Conservation (phyloP, 2,888 invertebrate species). For the Melangyna quadrimaculata region DNA sequence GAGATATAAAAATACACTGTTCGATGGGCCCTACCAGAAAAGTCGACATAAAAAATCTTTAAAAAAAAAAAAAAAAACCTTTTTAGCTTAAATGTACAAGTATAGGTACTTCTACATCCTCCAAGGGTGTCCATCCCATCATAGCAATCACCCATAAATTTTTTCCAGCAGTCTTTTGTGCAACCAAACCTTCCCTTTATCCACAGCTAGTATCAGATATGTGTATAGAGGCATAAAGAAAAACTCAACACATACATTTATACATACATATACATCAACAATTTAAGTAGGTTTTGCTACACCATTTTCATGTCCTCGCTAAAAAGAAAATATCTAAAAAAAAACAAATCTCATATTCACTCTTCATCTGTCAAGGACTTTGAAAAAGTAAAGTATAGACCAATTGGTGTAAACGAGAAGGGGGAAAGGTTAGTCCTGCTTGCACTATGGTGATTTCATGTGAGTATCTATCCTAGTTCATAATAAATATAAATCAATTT, state of each 20-base stretch:
- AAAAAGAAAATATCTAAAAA: slow-evolving; percentile 4
- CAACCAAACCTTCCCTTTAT: slow-evolving; percentile 48
- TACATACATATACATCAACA: slow-evolving; percentile 41
- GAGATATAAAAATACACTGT: slow-evolving; percentile 31
- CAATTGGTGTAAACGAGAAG: slow-evolving; percentile 54
- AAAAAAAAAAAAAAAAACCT: slow-evolving; percentile 13
- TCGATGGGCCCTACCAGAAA: slow-evolving; percentile 49
- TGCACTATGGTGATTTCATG: slow-evolving; percentile 51
- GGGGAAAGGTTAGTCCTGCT: slow-evolving; percentile 54
- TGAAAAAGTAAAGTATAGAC: slow-evolving; percentile 47
- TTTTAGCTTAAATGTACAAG: slow-evolving; percentile 30
- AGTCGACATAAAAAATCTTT: slow-evolving; percentile 46
- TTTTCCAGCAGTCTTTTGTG: slow-evolving; percentile 19
- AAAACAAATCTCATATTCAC: slow-evolving; percentile 52
- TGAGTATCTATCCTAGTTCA: slow-evolving; percentile 61
- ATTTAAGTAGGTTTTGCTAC: slow-evolving; percentile 59
- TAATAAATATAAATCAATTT: slow-evolving; percentile 71
- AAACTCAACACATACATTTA: slow-evolving; percentile 15
- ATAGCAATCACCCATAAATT: slow-evolving; percentile 52
- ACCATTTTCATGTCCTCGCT: slow-evolving; percentile 7
- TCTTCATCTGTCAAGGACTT: slow-evolving; percentile 67
- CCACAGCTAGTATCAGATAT: slow-evolving; percentile 3
- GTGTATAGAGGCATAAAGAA: slow-evolving; percentile 36
- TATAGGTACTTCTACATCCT: slow-evolving; percentile 14
- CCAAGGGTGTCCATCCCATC: slow-evolving; percentile 35